A percentile compares a stretch with the other conserved stretches of the same genome.
phyloP scores from a whole-genome alignment of 2,797 vertebrate species.

The Selene dorsalis region DNA sequence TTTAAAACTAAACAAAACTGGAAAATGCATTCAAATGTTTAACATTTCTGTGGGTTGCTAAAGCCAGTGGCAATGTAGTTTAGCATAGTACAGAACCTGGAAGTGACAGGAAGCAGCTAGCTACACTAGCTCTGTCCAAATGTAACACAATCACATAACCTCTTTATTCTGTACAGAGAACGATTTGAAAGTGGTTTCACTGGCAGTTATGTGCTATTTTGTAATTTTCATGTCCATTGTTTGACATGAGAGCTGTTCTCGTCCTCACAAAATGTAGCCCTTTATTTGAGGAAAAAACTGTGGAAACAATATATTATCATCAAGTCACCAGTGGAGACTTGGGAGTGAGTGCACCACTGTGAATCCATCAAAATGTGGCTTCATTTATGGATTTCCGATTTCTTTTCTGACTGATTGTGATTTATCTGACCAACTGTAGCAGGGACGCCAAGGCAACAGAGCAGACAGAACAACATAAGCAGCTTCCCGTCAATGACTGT shows the following conservation, averaged over 20 bases:
- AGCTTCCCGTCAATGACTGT: conserved; percentile 51
- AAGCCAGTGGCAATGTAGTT: no score
- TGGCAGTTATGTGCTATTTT: background rate
- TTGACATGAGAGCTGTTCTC: background rate
- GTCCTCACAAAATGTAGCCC: background rate
- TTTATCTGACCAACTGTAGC: conserved; percentile 32
- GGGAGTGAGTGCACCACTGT: background rate
- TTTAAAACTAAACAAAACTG: background rate
- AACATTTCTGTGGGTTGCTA: no score
- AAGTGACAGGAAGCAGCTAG: background rate
- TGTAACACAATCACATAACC: background rate
- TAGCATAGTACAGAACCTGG: background rate
- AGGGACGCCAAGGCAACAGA: conserved; percentile 6
- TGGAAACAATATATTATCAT: conserved; percentile 15
- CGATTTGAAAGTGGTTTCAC: background rate
- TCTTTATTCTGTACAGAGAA: background rate
- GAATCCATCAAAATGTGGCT: conserved; percentile 25
- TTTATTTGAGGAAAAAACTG: background rate
- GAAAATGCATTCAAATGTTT: background rate
- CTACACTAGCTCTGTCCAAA: background rate
- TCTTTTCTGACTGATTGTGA: conserved; percentile 29
- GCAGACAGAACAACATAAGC: conserved; percentile 21
- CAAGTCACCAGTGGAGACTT: conserved; percentile 14
- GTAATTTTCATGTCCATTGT: background rate
- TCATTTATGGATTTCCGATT: conserved; percentile 37